Evolutionary conservation across 2,797 vertebrate genomes (phyloP), one percentile per base, ranked within the genome.

Genomic region (Anomalospiza imberbis): DNA sequence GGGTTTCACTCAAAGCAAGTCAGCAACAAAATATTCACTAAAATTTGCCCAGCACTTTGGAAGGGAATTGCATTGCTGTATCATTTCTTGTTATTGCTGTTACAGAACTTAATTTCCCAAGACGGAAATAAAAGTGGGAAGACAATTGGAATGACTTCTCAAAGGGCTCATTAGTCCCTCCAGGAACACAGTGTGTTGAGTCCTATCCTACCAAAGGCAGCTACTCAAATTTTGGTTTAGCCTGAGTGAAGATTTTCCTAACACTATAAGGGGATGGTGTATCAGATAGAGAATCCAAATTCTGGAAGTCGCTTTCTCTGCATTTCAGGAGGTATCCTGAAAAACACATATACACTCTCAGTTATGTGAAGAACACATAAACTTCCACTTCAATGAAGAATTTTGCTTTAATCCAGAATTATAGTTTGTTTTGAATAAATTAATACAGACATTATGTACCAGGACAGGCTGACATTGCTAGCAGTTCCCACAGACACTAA

Each of bases 401-500:
- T 93, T 88, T 91, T 82, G 58, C 68, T 95, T 95, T 74, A 89
- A 89, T 94, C 38, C 10, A 40, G 86, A 90, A 53, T 85, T 88
- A 85, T 40, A 44, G 38, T 68, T 55, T 84, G 51, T 81, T 85
- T 74, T 92, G 84, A 96, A 94, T 88, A 95, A 95, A 97, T 94
- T 66, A 88, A 51, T 75, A 29, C 12, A 92, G 80, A 89, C 48
- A 36, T 94, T 65, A 86, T 88, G 71, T 94, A 60, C 74, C 32
- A 92, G 93, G 88, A 90, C 55, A 89, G 40, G 48, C 32, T 75
- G 63, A 95, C 66, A 88, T 44, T 88, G 70, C 60, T 91, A 85
- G 68, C 55, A 62, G 65, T 95, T 95, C 83, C 82, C 90, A 78
- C 85, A 94, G 88, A 95, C 29, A 48, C 58, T 96, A 54, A 96